Base-by-base conservation (phyloP, 2,888 invertebrate genomes). In the Microdon myrmicae region DNA sequence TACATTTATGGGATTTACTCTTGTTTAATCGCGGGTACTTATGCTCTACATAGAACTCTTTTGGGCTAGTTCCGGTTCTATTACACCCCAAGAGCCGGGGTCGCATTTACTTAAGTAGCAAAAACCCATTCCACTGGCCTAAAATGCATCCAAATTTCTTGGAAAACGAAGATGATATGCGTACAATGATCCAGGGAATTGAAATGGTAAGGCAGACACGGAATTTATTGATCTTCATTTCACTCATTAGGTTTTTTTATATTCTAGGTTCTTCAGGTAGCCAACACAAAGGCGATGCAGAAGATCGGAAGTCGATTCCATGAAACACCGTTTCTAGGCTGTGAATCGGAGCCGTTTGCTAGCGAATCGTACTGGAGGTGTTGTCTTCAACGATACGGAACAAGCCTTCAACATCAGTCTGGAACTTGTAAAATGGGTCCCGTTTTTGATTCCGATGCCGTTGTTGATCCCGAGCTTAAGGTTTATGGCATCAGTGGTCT, bases 141-240 rank as follows among this genome's bases (percentile, higher is more conserved):
- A 79, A 84, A 44, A 86, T 96, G 72, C 83, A 90, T 37, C 87
- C 92, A 0, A 94, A 95, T 79, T 96, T 93, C 78, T 89, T 93
- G 74, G 82, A 86, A 44, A 80, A 88, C 71, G 83, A 84, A 3
- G 83, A 86, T 17, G 95, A 96, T 75, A 72, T 92, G n/a, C 78
- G 82, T 12, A 85, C 87, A 3, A 82, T 93, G 79, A 83, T 90
- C 7, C 88, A 90, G 74, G 92, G 90, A 26, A 83, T 90, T 22
- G 85, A 87, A 73, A 81, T 87, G 82, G 90, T 90, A 75, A 79
- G 78, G 69, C 8, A 16, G 12, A 45, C 10, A 16, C 13, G 25
- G n/a, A 16, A n/a, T n/a, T n/a, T n/a, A n/a, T n/a, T 6, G 12
- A 35, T 9, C 12, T 28, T 28, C 28, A 28, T n/a, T 12, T 28